Evolutionary conservation across 2,797 vertebrate species (phyloP).

Genomic region (Rousettus madagascariensis): DNA sequence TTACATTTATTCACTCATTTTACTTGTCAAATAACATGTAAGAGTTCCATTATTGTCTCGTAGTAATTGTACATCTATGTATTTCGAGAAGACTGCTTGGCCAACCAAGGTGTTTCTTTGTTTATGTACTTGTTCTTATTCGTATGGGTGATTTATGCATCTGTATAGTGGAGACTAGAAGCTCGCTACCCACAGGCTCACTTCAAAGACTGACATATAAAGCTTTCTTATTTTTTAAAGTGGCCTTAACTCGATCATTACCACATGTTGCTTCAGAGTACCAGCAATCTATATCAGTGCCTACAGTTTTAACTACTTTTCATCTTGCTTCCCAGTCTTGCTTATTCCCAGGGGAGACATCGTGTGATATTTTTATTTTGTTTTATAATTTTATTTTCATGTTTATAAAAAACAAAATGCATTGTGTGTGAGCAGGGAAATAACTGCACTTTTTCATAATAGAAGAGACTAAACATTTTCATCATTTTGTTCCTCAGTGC

Average conservation of each 20-base stretch:
- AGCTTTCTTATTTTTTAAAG: background rate
- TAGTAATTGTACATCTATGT: background rate
- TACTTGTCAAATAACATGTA: background rate
- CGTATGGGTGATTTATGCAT: background rate
- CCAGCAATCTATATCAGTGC: background rate
- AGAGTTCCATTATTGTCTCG: background rate
- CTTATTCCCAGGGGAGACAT: background rate
- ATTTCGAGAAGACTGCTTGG: background rate
- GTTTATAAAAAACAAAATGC: background rate
- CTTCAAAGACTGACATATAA: background rate
- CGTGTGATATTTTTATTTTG: background rate
- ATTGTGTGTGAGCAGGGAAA: background rate
- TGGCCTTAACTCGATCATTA: background rate
- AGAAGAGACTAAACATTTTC: background rate
- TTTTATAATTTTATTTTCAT: background rate
- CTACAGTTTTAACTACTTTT: background rate
- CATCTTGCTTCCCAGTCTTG: background rate
- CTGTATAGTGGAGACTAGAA: background rate
- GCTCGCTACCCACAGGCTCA: background rate
- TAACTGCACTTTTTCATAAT: background rate
- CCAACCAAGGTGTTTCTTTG: background rate
- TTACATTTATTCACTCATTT: background rate
- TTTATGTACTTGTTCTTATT: background rate
- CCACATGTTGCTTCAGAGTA: background rate
- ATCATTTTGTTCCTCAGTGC: background rate